Evolutionary conservation across 2,888 invertebrate species (phyloP), one percentile per base, ranked within the genome.

Genomic region (Lithophane socia): DNA sequence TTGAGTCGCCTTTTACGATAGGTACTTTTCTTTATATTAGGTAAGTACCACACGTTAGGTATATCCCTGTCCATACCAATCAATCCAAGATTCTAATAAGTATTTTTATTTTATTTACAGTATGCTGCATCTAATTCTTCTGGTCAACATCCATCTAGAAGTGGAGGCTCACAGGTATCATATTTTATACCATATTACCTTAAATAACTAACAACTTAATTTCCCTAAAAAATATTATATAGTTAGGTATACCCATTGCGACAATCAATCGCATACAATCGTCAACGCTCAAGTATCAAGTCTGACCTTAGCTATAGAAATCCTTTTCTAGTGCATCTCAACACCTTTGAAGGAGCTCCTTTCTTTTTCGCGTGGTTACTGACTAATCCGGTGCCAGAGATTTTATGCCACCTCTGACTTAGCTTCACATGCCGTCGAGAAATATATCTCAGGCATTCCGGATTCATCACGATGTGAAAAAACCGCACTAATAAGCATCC

Each of bases 141-240:
- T 81, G 94, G 91, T 90, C 96, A 96, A 83, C 96, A 96, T 89
- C 91, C 94, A 54, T 94, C 96, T 67, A 93, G 96, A 87, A 92
- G 94, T 88, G 94, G 93, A 42, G 93, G 94, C 79, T 84, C 94
- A 49, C 96, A 96, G 94, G 96, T 96, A 90, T 70, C 9, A 58
- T 8, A 60, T 37, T 18, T 54, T 24, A n/a, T 16, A 3, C 12
- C 68, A 54, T 37, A 37, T n/a, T 9, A 2, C 54, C 54, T 3
- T 21, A n/a, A 54, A 56, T 56, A 21, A 7, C 7, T 56, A n/a
- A 10, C 10, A 56, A 13, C 21, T 7, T 2, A 7, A 24, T 66
- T 49, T 37, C 16, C 10, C 52, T 54, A 13, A 5, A 67, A 52
- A 29, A 37, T 5, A n/a, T 21, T 21, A 52, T 29, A 37, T 37